phyloP scores from a whole-genome alignment of 2,797 vertebrate species.

The Petrocephalus schoutedeni region DNA sequence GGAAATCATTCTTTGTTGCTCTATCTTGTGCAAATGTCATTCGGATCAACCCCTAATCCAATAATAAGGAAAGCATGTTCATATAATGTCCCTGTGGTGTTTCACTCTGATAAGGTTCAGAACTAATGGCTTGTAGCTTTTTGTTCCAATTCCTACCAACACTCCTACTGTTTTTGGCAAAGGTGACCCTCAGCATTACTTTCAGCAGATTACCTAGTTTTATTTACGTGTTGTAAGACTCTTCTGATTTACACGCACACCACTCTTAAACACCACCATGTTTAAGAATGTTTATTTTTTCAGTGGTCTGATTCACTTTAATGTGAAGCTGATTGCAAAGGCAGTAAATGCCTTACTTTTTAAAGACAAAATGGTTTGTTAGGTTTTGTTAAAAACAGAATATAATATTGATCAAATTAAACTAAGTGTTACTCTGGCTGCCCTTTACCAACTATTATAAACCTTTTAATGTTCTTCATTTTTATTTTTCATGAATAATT shows the following conservation, averaged over 20 bases:
- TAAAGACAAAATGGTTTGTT: not conserved
- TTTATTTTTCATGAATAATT: not conserved
- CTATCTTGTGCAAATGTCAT: not conserved
- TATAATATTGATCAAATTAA: not conserved
- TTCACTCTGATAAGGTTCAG: not conserved
- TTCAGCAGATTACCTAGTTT: not conserved
- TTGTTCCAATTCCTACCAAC: not conserved
- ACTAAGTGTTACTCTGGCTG: not conserved
- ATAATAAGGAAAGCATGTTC: not conserved
- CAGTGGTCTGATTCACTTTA: not conserved
- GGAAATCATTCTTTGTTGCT: constrained; percentile 6
- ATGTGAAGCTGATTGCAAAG: not conserved
- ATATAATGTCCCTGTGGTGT: not conserved
- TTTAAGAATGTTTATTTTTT: not conserved
- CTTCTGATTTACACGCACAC: not conserved
- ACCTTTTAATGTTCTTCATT: not conserved
- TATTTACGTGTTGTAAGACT: not conserved
- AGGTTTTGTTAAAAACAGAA: not conserved
- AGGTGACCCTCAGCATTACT: not conserved
- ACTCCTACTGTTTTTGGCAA: constrained; percentile 10
- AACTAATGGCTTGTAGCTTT: not conserved
- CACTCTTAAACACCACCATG: not conserved
- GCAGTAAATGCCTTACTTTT: not conserved
- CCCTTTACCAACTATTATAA: not conserved
- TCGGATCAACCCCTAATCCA: not conserved